Evolutionary conservation across 2,797 vertebrate genomes (phyloP).

Genomic region (Pempheris klunzingeri): DNA sequence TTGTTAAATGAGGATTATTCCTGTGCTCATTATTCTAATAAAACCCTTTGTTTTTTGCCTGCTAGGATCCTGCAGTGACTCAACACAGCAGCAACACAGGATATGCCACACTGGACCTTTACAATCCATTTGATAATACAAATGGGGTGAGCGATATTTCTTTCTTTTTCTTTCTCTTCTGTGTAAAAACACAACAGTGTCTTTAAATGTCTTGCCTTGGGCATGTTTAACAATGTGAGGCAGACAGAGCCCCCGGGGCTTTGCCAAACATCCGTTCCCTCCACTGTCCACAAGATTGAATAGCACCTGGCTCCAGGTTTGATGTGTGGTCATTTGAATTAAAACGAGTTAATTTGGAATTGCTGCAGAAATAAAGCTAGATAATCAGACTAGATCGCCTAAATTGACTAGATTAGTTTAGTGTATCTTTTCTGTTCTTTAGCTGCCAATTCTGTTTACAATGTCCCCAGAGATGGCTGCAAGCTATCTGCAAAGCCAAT

Average conservation of each 20-base stretch:
- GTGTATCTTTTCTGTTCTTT: background rate
- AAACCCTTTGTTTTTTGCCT: constrained; percentile 17
- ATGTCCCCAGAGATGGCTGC: background rate
- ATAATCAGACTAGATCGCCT: background rate
- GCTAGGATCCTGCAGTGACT: constrained; percentile 91
- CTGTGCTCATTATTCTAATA: background rate
- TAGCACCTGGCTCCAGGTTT: background rate
- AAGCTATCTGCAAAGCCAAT: background rate
- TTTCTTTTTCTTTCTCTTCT: background rate
- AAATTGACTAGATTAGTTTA: no score
- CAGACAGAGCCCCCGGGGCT: background rate
- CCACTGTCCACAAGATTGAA: background rate
- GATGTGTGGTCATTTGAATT: background rate
- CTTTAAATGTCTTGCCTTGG: background rate
- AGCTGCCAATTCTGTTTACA: background rate
- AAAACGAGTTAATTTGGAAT: background rate
- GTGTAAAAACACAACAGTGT: background rate
- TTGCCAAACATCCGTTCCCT: background rate
- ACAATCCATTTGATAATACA: constrained; percentile 93
- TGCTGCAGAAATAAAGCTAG: background rate
- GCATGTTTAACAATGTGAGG: no score
- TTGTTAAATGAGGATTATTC: background rate
- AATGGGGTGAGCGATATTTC: constrained; percentile 79
- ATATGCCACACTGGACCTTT: constrained; percentile 92
- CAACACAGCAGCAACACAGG: constrained; percentile 89